Percentiles rank a stretch among this genome's conserved stretches.
phyloP scores from a whole-genome alignment of 2,797 vertebrate genomes.

The Leptatherina wallacei region DNA sequence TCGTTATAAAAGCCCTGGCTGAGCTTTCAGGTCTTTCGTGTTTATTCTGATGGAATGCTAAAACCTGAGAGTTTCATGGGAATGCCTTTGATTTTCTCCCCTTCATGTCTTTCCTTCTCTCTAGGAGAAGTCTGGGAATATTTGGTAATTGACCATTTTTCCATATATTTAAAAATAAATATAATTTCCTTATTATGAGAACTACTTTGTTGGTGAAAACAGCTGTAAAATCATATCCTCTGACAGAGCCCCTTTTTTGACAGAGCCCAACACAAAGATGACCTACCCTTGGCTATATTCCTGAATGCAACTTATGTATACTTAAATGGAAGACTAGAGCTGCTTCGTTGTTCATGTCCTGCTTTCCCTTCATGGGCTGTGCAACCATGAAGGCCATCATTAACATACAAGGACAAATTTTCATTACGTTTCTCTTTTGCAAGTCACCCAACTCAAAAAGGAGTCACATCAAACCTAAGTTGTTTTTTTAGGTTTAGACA shows the following conservation, averaged over 20 bases:
- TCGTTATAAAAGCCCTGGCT: slow-evolving; percentile 62
- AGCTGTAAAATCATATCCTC: background rate
- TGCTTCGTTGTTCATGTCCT: background rate
- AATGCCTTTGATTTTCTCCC: background rate
- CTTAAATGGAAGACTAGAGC: background rate
- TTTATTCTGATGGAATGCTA: slow-evolving; percentile 53
- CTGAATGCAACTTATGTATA: background rate
- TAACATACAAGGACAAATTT: background rate
- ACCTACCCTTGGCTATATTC: background rate
- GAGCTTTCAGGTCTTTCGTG: slow-evolving; percentile 48
- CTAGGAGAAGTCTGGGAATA: background rate
- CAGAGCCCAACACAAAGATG: background rate
- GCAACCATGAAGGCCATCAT: background rate
- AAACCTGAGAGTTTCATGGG: slow-evolving; percentile 25
- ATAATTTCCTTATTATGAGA: too few relatives aligned
- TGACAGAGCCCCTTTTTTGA: background rate
- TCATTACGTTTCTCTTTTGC: too few relatives aligned
- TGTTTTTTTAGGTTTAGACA: too few relatives aligned
- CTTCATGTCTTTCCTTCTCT: background rate
- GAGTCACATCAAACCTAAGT: too few relatives aligned
- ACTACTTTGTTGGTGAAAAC: background rate
- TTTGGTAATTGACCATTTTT: background rate
- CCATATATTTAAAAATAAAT: background rate
- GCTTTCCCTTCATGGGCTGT: background rate
- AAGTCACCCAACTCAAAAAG: too few relatives aligned